phyloP scores from a whole-genome alignment of 2,113 vertebrate species.

The Numida meleagris region DNA sequence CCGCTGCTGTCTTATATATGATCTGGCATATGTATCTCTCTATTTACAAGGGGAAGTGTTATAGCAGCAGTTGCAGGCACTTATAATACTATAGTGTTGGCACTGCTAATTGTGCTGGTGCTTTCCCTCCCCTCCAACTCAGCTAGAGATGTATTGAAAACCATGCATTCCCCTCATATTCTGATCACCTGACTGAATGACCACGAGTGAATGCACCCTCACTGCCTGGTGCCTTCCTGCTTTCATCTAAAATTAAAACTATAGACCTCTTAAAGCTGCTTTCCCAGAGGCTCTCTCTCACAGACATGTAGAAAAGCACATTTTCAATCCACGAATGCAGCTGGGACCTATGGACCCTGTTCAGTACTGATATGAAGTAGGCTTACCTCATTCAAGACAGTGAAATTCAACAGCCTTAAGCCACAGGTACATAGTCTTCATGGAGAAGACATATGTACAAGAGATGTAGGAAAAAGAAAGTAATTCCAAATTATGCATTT shows the following conservation, averaged over 20 bases:
- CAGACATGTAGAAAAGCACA: neutral
- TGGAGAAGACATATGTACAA: neutral
- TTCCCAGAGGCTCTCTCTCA: neutral
- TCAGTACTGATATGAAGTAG: neutral
- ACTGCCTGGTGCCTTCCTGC: neutral
- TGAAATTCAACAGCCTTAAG: neutral
- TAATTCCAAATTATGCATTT: neutral
- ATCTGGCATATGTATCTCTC: neutral
- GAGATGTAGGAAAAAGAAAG: rapidly evolving
- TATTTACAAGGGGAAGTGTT: neutral
- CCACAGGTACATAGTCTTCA: neutral
- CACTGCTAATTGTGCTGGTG: neutral
- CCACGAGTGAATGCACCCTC: neutral
- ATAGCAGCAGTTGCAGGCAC: neutral
- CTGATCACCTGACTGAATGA: neutral
- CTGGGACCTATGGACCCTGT: neutral
- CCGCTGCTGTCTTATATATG: neutral
- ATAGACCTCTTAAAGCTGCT: neutral
- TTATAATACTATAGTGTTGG: neutral
- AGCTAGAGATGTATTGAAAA: neutral
- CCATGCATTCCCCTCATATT: neutral
- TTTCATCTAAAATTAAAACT: conserved; percentile 17
- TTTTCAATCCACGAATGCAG: neutral
- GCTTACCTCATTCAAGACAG: neutral
- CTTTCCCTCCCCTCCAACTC: neutral